Conservation (phyloP, 2,113 vertebrate genomes). For the Arenaria interpres region DNA sequence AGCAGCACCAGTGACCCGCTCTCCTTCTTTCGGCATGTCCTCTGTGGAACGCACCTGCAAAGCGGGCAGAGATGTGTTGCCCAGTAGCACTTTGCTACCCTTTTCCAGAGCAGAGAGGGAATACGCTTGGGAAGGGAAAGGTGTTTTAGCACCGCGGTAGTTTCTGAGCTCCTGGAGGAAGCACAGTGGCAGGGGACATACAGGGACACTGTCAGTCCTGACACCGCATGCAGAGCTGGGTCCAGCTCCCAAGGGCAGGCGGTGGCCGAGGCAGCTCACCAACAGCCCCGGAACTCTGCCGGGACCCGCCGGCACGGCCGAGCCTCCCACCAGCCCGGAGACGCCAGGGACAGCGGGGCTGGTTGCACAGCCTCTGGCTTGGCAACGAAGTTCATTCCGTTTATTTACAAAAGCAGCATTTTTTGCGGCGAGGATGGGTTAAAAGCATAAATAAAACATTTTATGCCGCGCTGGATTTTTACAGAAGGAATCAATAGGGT, state of each 20-base stretch:
- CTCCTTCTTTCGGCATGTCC: not conserved
- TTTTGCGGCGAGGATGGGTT: not conserved
- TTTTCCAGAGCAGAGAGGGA: not conserved
- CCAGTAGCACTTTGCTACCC: not conserved
- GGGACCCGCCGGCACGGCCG: fast-evolving
- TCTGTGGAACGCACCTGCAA: not conserved
- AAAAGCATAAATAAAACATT: slow-evolving; percentile 46
- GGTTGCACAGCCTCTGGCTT: not conserved
- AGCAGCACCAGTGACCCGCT: not conserved
- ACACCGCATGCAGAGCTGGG: not conserved
- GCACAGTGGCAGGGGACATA: not conserved
- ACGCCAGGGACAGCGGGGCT: not conserved
- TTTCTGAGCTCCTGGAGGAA: not conserved
- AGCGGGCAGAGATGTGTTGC: not conserved
- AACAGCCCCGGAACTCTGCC: not conserved
- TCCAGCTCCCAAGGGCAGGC: fast-evolving
- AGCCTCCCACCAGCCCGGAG: not conserved
- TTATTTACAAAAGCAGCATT: not conserved
- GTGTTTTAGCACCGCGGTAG: not conserved
- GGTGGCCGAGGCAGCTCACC: not conserved
- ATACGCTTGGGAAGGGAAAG: not conserved
- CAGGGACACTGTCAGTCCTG: not conserved
- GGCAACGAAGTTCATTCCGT: not conserved
- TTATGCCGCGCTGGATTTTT: not conserved
- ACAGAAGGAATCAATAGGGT: slow-evolving; percentile 14